Evolutionary conservation across 2,113 vertebrate species (phyloP).

Genomic region (Thryonomys swinderianus): DNA sequence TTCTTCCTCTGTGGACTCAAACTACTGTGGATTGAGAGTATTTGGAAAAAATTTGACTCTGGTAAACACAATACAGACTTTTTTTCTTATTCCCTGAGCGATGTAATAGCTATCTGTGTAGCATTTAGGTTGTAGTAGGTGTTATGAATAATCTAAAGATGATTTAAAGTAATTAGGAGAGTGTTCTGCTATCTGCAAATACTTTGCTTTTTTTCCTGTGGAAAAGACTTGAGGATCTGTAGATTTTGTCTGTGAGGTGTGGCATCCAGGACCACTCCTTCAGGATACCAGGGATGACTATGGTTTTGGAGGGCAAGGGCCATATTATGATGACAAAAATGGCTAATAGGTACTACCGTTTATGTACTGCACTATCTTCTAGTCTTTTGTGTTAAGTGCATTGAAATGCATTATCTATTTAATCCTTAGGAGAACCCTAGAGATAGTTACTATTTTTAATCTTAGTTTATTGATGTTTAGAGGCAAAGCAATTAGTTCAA

Average conservation of each 20-base stretch:
- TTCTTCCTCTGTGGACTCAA: not conserved
- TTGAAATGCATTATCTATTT: not conserved
- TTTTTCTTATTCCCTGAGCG: not conserved
- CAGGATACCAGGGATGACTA: not conserved
- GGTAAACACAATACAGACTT: not conserved
- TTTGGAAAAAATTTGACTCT: not conserved
- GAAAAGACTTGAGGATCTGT: not conserved
- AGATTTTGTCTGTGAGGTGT: not conserved
- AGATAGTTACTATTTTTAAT: conserved; percentile 38
- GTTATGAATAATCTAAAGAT: not conserved
- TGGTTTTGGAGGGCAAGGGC: conserved; percentile 3
- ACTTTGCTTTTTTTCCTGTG: not conserved
- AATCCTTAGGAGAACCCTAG: not conserved
- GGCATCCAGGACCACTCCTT: not conserved
- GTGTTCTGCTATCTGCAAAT: not conserved
- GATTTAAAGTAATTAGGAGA: not conserved
- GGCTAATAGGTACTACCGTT: not conserved
- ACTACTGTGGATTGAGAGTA: not conserved
- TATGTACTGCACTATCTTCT: not conserved
- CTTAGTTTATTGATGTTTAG: not conserved
- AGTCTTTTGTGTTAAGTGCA: conserved; percentile 7
- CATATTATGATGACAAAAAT: not conserved
- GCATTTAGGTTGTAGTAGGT: not conserved
- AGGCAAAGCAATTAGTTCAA: not conserved
- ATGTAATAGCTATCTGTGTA: not conserved